phyloP scores from a whole-genome alignment of 2,888 invertebrate genomes.

The Platerodrilus igneus region DNA sequence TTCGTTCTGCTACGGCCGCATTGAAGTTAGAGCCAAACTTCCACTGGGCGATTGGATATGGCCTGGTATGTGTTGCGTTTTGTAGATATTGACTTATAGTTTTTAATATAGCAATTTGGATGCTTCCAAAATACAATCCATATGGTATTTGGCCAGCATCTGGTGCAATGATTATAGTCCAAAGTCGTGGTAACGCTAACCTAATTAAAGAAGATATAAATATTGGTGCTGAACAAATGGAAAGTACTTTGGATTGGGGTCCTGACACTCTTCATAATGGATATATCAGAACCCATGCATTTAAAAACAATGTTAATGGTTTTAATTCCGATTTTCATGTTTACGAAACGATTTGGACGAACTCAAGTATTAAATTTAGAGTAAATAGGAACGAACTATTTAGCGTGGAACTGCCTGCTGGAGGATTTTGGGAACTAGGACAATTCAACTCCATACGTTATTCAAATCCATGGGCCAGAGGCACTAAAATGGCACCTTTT shows the following conservation, averaged over 20 bases:
- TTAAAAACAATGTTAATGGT: slow-evolving; percentile 41
- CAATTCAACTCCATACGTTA: slow-evolving; percentile 51
- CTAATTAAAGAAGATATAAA: slow-evolving; percentile 46
- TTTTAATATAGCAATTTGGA: slow-evolving; percentile 67
- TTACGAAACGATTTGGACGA: slow-evolving; percentile 65
- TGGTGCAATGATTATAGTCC: slow-evolving; percentile 68
- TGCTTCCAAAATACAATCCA: slow-evolving; percentile 59
- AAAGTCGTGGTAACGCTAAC: slow-evolving; percentile 60
- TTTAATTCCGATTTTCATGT: slow-evolving; percentile 58
- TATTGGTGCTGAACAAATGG: slow-evolving; percentile 57
- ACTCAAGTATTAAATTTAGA: slow-evolving; percentile 50
- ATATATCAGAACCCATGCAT: slow-evolving; percentile 53
- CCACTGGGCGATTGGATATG: slow-evolving; percentile 71
- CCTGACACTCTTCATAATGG: slow-evolving; percentile 54
- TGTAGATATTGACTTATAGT: too few relatives aligned
- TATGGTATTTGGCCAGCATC: slow-evolving; percentile 69
- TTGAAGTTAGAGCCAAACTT: slow-evolving; percentile 63
- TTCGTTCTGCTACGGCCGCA: slow-evolving; percentile 60
- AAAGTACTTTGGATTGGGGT: slow-evolving; percentile 64
- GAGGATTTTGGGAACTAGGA: slow-evolving; percentile 64
- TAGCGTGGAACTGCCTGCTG: slow-evolving; percentile 50
- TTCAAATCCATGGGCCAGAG: slow-evolving; percentile 56
- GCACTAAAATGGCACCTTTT: slow-evolving; percentile 62
- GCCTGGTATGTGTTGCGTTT: slow-evolving; percentile 43
- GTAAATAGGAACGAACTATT: slow-evolving; percentile 55